Evolutionary conservation across 2,888 invertebrate species (phyloP), one percentile per base, ranked within the genome.

Genomic region (Pristionchus fissidentatus): DNA sequence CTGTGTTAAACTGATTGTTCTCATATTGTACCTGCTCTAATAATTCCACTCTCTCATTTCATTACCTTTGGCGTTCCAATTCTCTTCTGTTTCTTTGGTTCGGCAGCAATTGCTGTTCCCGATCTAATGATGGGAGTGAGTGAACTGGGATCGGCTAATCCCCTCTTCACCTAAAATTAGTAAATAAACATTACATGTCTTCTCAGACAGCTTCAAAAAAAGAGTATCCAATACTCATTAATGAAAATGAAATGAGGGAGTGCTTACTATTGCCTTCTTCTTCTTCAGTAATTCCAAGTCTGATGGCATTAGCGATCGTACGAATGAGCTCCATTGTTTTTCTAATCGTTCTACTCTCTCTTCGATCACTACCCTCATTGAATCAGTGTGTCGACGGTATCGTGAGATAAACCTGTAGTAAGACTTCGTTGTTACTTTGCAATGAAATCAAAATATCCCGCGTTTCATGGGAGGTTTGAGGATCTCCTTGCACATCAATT

Each of bases 291-390:
- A 43, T 60, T 87, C 88, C 38, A 85, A 26, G 75, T 90, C 90
- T 13, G 85, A 66, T 3, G 90, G 87, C 84, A 90, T 87, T 32
- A 91, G 79, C 10, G 86, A 66, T 46, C 85, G 82, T 3, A 88
- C 86, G 70, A 85, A 87, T 8, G 88, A 88, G 66, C 87, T 88
- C 90, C 91, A 91, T 49, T 88, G 87, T 29, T 85, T 87, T 78
- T 89, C 86, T 8, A 91, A 83, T 60, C 60, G 35, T 60, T 60
- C 43, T 0, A 26, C 79, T 79, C 80, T 41, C 19, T 60, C 60
- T 43, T 80, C 80, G 19, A 80, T 60, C 19, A 60, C 29, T 41
- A n/a, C 57, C 55, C 35, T 46, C 32, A 52, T 46, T 38, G 32
- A 35, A 19, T 77, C 77, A 29, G 49, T 52, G 26, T 52, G 38